Percentiles rank a stretch among this genome's conserved stretches.
Conservation (phyloP, 2,797 vertebrate genomes). For the Neostethus bicornis region DNA sequence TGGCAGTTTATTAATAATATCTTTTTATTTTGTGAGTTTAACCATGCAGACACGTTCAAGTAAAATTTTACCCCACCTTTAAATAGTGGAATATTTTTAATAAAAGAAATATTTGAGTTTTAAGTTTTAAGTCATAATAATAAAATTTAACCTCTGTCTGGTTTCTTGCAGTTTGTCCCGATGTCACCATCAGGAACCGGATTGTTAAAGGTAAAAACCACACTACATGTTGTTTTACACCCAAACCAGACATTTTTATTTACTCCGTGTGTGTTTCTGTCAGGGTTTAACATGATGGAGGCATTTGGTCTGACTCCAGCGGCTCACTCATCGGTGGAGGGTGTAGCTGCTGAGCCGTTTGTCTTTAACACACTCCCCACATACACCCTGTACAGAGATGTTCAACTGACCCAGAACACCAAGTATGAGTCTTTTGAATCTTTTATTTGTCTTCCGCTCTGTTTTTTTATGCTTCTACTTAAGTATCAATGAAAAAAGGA, state of each 20-base stretch:
- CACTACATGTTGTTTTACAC: too few relatives aligned
- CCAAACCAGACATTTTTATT: neutral
- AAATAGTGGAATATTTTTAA: too few relatives aligned
- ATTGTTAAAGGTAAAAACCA: constrained; percentile 74
- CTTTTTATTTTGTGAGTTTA: too few relatives aligned
- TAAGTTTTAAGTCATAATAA: too few relatives aligned
- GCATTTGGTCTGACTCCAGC: constrained; percentile 87
- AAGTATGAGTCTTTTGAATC: constrained; percentile 73
- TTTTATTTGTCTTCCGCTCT: neutral
- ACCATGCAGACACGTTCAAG: too few relatives aligned
- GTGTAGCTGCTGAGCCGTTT: constrained; percentile 87
- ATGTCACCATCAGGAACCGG: constrained; percentile 80
- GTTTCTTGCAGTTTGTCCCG: constrained; percentile 79
- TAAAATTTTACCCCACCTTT: too few relatives aligned
- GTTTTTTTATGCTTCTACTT: neutral
- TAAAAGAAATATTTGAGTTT: too few relatives aligned
- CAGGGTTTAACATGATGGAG: constrained; percentile 95
- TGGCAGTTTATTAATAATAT: too few relatives aligned
- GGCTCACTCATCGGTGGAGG: constrained; percentile 86
- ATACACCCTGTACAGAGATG: constrained; percentile 86
- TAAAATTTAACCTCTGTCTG: constrained; percentile 20
- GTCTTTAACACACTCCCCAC: constrained; percentile 81
- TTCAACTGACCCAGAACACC: constrained; percentile 88
- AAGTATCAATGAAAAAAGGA: too few relatives aligned
- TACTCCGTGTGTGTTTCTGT: constrained; percentile 17